Conservation (phyloP, 2,113 vertebrate species). For the Gymnogyps californianus region DNA sequence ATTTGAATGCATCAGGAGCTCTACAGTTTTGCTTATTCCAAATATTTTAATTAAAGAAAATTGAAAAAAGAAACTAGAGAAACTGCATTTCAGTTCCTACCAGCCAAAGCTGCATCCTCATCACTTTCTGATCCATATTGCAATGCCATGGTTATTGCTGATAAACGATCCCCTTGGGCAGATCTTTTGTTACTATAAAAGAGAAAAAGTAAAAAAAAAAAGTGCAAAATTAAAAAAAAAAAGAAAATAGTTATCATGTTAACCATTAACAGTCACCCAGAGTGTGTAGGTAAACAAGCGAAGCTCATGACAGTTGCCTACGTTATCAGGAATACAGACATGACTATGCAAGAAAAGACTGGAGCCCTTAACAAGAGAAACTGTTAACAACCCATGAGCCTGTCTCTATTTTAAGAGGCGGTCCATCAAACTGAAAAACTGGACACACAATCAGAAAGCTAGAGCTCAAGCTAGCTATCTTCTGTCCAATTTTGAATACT, state of each 20-base stretch:
- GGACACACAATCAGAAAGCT: not conserved
- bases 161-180: constrained; percentile 92
- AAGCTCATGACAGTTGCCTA: not conserved
- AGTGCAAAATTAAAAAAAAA: not conserved
- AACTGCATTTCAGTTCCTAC: constrained; percentile 67
- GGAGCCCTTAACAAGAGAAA: not conserved
- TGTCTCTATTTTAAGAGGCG: not conserved
- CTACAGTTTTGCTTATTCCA: not conserved
- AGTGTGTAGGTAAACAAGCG: not conserved
- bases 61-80: not conserved
- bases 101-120: constrained; percentile 92
- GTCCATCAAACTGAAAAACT: not conserved
- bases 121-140: constrained; percentile 98
- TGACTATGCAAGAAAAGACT: not conserved
- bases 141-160: constrained; percentile 96
- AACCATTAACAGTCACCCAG: not conserved
- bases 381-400: not conserved
- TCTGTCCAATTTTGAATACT: not conserved
- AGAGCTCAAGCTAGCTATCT: not conserved
- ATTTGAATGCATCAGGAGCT: not conserved
- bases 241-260: not conserved
- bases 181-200: constrained; percentile 88
- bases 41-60: not conserved
- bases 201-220: not conserved
- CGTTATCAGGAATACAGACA: not conserved